Evolutionary conservation across 2,113 vertebrate genomes (phyloP).

Genomic region (Nannospalax galili): DNA sequence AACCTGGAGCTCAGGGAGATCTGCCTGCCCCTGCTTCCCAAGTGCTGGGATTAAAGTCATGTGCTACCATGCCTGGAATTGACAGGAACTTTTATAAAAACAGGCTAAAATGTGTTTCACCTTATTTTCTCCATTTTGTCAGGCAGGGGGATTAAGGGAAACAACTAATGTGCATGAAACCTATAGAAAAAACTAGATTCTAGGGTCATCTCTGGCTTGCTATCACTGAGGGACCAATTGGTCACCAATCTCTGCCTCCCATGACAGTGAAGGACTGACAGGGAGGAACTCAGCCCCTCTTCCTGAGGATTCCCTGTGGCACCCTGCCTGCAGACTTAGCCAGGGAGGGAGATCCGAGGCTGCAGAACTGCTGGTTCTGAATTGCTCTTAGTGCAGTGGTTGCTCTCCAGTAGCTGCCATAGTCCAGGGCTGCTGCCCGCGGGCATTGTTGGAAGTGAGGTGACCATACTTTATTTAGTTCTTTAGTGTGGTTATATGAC

Average conservation of each 20-base stretch:
- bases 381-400: not conserved
- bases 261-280: not conserved
- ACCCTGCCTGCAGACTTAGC: not conserved
- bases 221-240: too few relatives aligned
- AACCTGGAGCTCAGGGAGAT: too few relatives aligned
- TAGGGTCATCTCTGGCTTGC: not conserved
- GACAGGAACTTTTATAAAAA: conserved; percentile 3
- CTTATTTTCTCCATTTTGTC: not conserved
- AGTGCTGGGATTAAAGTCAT: too few relatives aligned
- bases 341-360: not conserved
- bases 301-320: not conserved
- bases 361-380: not conserved
- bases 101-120: not conserved
- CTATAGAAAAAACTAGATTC: not conserved
- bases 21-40: too few relatives aligned
- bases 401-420: rapidly evolving
- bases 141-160: not conserved
- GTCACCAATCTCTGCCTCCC: rapidly evolving
- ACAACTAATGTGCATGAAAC: too few relatives aligned
- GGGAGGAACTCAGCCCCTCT: not conserved
- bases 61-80: too few relatives aligned
- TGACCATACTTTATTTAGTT: not conserved
- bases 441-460: not conserved
- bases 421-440: not conserved
- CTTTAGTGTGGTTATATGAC: not conserved